These are phyloP conservation scores for Anguilla marmorata DNA, from an alignment of 2,797 vertebrate genomes.

Conservation along the genomic window DNA sequence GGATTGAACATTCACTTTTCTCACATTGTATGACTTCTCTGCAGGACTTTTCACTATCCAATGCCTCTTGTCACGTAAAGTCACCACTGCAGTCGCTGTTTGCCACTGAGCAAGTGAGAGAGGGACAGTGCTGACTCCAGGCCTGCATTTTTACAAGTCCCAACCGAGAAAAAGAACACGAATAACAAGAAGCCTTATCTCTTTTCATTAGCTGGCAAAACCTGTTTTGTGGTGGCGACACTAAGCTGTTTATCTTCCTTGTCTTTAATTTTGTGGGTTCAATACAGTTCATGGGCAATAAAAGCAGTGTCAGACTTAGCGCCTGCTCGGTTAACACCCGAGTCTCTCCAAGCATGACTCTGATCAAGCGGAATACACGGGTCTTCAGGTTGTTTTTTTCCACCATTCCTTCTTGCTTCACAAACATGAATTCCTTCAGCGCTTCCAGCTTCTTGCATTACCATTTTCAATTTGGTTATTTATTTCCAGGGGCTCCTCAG, in stretches of 20 bases:
- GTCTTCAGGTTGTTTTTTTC: neutral
- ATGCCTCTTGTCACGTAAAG: neutral
- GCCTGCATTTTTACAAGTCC: neutral
- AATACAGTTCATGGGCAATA: conserved; percentile 23
- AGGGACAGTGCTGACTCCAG: neutral
- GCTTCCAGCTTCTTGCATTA: neutral
- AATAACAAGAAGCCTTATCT: conserved; percentile 20
- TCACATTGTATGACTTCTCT: neutral
- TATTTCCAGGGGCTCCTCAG: neutral
- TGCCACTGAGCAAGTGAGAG: neutral
- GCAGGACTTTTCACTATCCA: neutral
- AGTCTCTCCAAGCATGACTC: conserved; percentile 10
- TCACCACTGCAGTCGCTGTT: neutral
- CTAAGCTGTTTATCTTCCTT: conserved; percentile 24
- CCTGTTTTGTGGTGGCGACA: conserved; percentile 12
- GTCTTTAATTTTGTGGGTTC: conserved; percentile 31
- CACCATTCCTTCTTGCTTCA: neutral
- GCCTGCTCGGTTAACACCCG: neutral
- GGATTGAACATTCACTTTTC: neutral
- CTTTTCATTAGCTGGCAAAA: conserved; percentile 25
- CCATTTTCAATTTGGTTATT: neutral
- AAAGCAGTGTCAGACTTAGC: conserved; percentile 19
- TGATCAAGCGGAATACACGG: neutral
- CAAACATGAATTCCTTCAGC: neutral
- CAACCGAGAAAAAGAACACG: neutral